phyloP scores from a whole-genome alignment of 2,797 vertebrate genomes.

The Phoxinus dragarum region DNA sequence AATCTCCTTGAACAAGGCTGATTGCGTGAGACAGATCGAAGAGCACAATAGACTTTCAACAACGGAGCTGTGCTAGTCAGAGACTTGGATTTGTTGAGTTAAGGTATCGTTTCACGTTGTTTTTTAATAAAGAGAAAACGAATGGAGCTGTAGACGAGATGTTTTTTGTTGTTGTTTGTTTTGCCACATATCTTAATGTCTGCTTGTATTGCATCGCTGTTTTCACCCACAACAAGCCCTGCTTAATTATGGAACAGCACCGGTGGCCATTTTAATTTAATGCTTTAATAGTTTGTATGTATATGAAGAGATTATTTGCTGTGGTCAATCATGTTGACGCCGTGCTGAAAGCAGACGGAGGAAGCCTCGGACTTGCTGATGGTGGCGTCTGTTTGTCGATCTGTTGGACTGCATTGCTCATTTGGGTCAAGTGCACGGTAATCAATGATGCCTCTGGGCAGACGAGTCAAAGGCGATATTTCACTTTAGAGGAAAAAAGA shows the following conservation, averaged over 20 bases:
- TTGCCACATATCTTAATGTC: constrained; percentile 10
- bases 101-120: constrained; percentile 46
- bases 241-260: constrained; percentile 12
- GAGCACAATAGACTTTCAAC: constrained; percentile 56
- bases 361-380: constrained; percentile 41
- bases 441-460: constrained; percentile 51
- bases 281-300: constrained; percentile 16
- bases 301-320: constrained; percentile 10
- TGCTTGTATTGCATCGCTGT: constrained; percentile 10
- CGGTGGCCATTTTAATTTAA: constrained; percentile 23
- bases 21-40: constrained; percentile 57
- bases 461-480: constrained; percentile 47
- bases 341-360: background rate
- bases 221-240: constrained; percentile 25
- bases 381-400: constrained; percentile 45
- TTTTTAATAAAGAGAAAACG: constrained; percentile 34
- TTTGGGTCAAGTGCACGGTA: constrained; percentile 51
- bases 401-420: constrained; percentile 53
- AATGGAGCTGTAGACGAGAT: background rate
- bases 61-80: constrained; percentile 42
- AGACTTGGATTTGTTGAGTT: constrained; percentile 53
- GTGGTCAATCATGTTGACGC: background rate
- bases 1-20: constrained; percentile 51
- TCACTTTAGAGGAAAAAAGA: constrained; percentile 45
- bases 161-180: background rate